Percentiles rank a stretch among this genome's conserved stretches.
Conservation (phyloP, 2,797 vertebrate genomes). For the Carcharodon carcharias region DNA sequence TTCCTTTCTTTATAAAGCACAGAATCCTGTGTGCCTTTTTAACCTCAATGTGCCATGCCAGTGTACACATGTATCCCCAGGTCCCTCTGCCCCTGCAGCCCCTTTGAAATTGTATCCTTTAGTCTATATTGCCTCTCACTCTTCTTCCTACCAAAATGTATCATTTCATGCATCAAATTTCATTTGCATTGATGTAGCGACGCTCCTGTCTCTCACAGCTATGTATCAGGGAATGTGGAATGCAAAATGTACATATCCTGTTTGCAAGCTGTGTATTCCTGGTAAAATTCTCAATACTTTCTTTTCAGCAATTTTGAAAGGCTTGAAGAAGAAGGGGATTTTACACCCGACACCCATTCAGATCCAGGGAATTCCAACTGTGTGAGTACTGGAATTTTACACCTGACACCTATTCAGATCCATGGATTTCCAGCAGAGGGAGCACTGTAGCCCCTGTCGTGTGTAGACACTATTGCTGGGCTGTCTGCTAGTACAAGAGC, state of each 20-base stretch:
- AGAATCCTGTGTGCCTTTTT: background rate
- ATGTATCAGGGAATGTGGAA: background rate
- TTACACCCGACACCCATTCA: slow-evolving; percentile 95
- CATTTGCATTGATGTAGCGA: background rate
- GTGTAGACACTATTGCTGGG: background rate
- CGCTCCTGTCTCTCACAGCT: slow-evolving; percentile 31
- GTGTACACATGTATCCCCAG: background rate
- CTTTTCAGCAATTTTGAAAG: slow-evolving; percentile 80
- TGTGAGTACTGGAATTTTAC: slow-evolving; percentile 87
- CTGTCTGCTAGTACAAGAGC: background rate
- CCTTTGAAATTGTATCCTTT: background rate
- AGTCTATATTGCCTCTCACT: background rate
- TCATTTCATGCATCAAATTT: background rate
- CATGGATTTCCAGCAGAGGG: slow-evolving; percentile 94
- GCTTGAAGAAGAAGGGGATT: slow-evolving; percentile 96
- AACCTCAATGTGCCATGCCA: background rate
- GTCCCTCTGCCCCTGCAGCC: background rate
- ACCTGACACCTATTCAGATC: slow-evolving; percentile 92
- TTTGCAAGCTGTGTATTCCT: background rate
- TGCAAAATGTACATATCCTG: background rate
- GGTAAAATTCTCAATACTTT: slow-evolving; percentile 36
- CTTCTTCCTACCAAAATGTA: background rate
- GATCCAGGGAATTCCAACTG: slow-evolving; percentile 93
- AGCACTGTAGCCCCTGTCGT: slow-evolving; percentile 47
- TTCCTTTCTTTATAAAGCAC: background rate